phyloP scores from a whole-genome alignment of 2,797 vertebrate species.

The Sebastes matsubarae region DNA sequence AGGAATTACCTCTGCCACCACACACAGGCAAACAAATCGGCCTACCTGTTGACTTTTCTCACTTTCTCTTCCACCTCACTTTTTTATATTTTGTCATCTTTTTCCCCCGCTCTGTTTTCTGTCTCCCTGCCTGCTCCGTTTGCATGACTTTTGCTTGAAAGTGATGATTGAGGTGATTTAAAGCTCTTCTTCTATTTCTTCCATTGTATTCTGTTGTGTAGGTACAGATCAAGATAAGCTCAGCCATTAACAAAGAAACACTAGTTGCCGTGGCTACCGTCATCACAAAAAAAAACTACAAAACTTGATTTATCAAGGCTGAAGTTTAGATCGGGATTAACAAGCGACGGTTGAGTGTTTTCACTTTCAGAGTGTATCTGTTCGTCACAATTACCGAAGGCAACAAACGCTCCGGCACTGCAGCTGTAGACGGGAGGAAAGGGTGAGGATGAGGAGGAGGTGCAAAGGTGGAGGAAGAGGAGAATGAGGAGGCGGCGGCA shows the following conservation, averaged over 20 bases:
- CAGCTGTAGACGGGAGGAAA: conserved; percentile 21
- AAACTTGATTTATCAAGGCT: conserved; percentile 31
- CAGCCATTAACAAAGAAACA: conserved; percentile 1
- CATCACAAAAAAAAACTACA: conserved; percentile 10
- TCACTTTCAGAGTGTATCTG: neutral
- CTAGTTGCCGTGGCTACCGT: conserved; percentile 29
- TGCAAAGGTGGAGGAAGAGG: neutral
- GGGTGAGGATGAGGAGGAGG: conserved; percentile 20
- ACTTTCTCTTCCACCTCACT: neutral
- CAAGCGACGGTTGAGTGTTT: neutral
- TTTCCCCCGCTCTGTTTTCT: neutral
- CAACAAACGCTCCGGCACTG: conserved; percentile 5
- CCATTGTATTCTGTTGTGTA: neutral
- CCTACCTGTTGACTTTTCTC: conserved; percentile 46
- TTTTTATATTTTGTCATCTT: neutral
- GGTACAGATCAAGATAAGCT: conserved; percentile 1
- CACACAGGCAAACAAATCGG: conserved; percentile 6
- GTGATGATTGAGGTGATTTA: neutral
- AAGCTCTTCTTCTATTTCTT: neutral
- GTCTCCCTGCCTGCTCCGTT: neutral
- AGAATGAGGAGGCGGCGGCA: neutral
- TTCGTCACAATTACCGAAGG: conserved; percentile 9
- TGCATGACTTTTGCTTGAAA: neutral
- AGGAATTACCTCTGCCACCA: conserved; percentile 39
- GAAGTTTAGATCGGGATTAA: conserved; percentile 8